Percentiles rank a stretch among this genome's conserved stretches.
These are phyloP conservation scores for Sesamia inferens DNA, from an alignment of 2,888 invertebrate species.

Conservation along the genomic window DNA sequence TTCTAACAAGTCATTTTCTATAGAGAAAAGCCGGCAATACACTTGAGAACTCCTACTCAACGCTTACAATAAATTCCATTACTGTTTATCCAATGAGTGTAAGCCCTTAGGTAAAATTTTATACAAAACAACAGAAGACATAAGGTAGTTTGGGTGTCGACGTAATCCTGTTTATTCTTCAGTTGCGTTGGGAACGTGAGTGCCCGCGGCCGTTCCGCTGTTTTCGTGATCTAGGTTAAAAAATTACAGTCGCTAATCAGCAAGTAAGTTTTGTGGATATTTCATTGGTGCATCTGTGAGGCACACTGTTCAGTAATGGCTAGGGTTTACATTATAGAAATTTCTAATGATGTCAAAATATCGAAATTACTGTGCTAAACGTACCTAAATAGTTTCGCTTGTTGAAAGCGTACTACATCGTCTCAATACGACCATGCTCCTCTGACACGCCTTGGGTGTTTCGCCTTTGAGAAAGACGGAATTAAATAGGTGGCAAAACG, in stretches of 20 bases:
- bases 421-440: too few relatives aligned
- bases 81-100: neutral
- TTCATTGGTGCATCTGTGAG: conserved; percentile 12
- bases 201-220: conserved; percentile 65
- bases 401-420: too few relatives aligned
- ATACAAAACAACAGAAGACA: conserved; percentile 55
- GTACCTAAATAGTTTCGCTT: too few relatives aligned
- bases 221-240: conserved; percentile 35
- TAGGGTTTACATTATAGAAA: too few relatives aligned
- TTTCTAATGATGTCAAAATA: too few relatives aligned
- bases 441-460: too few relatives aligned
- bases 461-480: too few relatives aligned
- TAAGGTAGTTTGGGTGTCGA: conserved; percentile 65
- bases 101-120: conserved; percentile 36
- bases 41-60: neutral
- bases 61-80: neutral
- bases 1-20: neutral
- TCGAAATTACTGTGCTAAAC: too few relatives aligned
- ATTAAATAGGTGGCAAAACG: too few relatives aligned
- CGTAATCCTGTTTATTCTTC: conserved; percentile 76
- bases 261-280: neutral
- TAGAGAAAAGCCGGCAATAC: neutral
- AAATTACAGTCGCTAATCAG: neutral
- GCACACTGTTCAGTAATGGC: neutral
- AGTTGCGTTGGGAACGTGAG: conserved; percentile 71